Evolutionary conservation across 2,113 vertebrate genomes (phyloP).

Genomic region (Aldabrachelys gigantea): DNA sequence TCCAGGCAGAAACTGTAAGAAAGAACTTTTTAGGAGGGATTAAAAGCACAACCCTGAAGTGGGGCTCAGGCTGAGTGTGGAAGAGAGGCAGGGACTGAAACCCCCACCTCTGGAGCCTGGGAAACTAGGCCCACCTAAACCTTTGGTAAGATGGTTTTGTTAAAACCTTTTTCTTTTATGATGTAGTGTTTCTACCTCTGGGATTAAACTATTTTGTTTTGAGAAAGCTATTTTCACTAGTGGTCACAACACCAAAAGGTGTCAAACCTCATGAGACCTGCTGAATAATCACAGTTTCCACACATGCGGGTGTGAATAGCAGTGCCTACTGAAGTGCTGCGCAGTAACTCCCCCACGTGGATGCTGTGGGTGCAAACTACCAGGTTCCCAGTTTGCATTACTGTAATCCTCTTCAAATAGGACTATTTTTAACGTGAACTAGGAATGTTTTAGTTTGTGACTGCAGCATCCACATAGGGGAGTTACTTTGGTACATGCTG

Average conservation of each 20-base stretch:
- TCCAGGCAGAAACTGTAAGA: not conserved
- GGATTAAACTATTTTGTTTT: not conserved
- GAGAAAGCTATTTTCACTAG: not conserved
- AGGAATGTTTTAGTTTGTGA: not conserved
- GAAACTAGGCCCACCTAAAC: rapidly evolving
- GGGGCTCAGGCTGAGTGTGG: not conserved
- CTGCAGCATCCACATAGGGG: not conserved
- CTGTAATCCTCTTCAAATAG: not conserved
- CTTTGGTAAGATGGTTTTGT: rapidly evolving
- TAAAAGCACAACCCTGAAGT: not conserved
- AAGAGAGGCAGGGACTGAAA: not conserved
- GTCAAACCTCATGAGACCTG: too few species aligned
- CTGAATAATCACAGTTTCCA: not conserved
- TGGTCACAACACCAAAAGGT: not conserved
- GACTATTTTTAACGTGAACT: too few species aligned
- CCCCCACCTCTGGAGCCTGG: not conserved
- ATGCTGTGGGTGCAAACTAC: not conserved
- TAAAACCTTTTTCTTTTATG: not conserved
- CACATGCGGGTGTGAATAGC: not conserved
- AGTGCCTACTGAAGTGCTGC: not conserved
- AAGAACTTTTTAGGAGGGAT: not conserved
- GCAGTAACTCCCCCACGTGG: not conserved
- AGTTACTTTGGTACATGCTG: not conserved
- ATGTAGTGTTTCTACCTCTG: not conserved
- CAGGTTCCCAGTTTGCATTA: not conserved